Evolutionary conservation across 64 coral and sea anemone genomes (phyloP), one percentile per base, ranked within the genome.

Genomic region (Stichodactyla mertensii): DNA sequence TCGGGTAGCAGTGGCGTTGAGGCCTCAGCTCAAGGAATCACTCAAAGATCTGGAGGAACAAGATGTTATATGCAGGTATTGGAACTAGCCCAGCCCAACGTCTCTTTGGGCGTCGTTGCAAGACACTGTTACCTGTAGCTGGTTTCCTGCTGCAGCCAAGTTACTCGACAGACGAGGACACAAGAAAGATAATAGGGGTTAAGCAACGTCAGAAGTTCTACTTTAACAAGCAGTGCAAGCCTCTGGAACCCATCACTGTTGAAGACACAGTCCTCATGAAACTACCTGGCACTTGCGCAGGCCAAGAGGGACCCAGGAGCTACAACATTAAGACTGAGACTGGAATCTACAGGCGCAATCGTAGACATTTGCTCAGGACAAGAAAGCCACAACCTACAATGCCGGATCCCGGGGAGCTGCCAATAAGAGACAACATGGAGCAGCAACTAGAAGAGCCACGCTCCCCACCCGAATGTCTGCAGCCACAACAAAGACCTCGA

Each of bases 151-250:
- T 71, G 7, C 18, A 27, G 20, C 67, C 67, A 11, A 59, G 77
- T 12, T 79, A 83, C 81, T 79, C 83, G 45, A 85, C 23, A 15
- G 77, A 92, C 26, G 85, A 77, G 5, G 81, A 83, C 1, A 77
- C 60, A 13, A 26, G 58, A 19, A 92, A 83, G 53, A 26, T 92
- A 36, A 85, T 82, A 15, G 86, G 87, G 53, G 84, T 28, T 9
- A 78, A 92, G 20, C 45, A 13, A 70, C 87, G 83, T 36, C 86
- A 92, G 54, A 92, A 87, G 55, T 20, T 57, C 14, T 87, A 84
- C 19, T 64, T 87, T 84, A 78, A 84, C 18, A 71, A 71, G 8
- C 24, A 20, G 7, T 9, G 54, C 54, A 26, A 24, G 79, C 31
- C 54, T 12, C 22, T 89, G 78, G 53, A 10, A 5, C 36, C 57